Evolutionary conservation across 1,140 invertebrate species (phyloP), one percentile per base, ranked within the genome.

Genomic region (Grapholita molesta): DNA sequence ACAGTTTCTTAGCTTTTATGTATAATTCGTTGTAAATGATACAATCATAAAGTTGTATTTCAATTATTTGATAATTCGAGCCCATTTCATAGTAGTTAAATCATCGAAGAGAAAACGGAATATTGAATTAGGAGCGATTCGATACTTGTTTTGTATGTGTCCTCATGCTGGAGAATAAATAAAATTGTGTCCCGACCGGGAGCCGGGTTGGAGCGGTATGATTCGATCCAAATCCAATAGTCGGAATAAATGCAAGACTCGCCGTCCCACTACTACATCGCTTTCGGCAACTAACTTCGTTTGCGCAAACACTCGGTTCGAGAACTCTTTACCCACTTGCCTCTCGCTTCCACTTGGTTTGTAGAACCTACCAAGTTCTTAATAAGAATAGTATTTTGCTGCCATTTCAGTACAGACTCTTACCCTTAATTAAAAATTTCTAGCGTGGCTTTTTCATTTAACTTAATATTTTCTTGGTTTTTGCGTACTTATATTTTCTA

Each of bases 271-370:
- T 42, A 42, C 64, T 79, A 73, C 74, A 75, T 74, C 72, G 73
- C 77, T 74, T 67, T 71, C 30, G 72, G 73, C 75, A 77, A 77
- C 73, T 79, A 82, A 79, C 75, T 82, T 78, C 74, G 75, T 77
- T 76, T 74, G 70, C 72, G 71, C 70, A 74, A 82, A 78, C 75
- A 78, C 74, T 78, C 38, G 64, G 57, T 9, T 64, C 11, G 35
- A 75, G 69, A 76, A 73, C 71, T 75, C 73, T 79, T 78, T 75
- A 70, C 69, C 71, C 71, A 77, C 72, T 81, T 75, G 73, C 68
- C 71, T 74, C 71, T 76, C 66, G 61, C 73, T 79, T 75, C 71
- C 72, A 70, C 71, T 75, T 69, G 71, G 72, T 77, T 78, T 78
- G 71, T 61, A 68, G 67, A 76, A 57, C 61, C 71, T 73, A 70